Evolutionary conservation across 2,113 vertebrate genomes (phyloP), one percentile per base, ranked within the genome.

Genomic region (Heterotilapia buettikoferi): DNA sequence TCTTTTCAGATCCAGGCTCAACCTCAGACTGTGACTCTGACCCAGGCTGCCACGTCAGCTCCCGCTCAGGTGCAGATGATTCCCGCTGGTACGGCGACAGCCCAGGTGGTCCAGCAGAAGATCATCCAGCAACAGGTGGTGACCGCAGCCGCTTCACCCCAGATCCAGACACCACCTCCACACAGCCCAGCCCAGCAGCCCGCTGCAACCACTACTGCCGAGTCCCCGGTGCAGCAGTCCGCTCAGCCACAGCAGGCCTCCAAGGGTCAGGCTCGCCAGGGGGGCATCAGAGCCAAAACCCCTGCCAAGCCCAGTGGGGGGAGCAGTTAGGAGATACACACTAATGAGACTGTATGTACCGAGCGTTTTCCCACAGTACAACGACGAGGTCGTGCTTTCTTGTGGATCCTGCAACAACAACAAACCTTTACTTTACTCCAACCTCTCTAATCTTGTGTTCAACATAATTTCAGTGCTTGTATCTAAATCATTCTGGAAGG

Each of bases 31-130:
- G 97, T 98, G 91, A 96, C 97, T 0, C 94, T 98, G 87, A 97
- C 97, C 54, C 97, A 97, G 95, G 94, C 96, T 0, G 93, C 97
- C 50, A 91, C 97, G 1, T 91, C 95, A 0, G 83, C 95, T 1
- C 95, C 97, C 3, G 93, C 97, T 86, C 97, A 97, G 91, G 97
- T 98, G 21, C 98, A 98, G 92, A 97, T 98, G 95, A 97, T 98
- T 84, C 92, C 98, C 1, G 93, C 97, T 4, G 97, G 96, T 50
- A 94, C 97, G 0, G 89, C 96, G 0, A 88, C 97, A 1, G 95
- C 97, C 7, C 98, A 97, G 86, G 97, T 97, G 0, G 97, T 98
- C 63, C 98, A 98, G 87, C 97, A 98, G 95, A 98, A 98, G 50
- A 96, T 98, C 59, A 94, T 98, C 54, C 97, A 97, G 87, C 97